Percentiles rank a stretch among this genome's conserved stretches.
Evolutionary conservation across 2,113 vertebrate species (phyloP).

Genomic region (Odontophorus gujanensis): DNA sequence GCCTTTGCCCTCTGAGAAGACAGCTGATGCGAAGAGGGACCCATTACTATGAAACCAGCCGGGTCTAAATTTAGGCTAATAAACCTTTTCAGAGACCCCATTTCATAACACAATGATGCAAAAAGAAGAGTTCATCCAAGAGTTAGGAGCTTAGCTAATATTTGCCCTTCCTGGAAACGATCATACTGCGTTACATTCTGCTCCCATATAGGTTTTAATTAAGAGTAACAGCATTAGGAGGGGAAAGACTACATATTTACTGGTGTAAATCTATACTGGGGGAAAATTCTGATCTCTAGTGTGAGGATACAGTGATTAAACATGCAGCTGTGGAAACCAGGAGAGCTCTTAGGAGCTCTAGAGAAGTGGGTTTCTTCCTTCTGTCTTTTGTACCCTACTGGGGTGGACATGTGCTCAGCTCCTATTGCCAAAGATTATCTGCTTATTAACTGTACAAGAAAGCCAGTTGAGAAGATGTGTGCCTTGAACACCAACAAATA

Average conservation of each 20-base stretch:
- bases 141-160: constrained; percentile 13
- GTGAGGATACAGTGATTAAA: not conserved
- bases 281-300: not conserved
- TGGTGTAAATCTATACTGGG: not conserved
- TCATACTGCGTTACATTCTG: not conserved
- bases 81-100: constrained; percentile 12
- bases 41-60: not conserved
- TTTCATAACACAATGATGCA: not conserved
- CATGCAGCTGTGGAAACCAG: not conserved
- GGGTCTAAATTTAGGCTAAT: not conserved
- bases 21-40: not conserved
- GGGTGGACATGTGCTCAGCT: not conserved
- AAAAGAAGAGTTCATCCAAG: constrained; percentile 43
- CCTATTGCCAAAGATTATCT: not conserved
- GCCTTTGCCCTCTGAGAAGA: constrained; percentile 33
- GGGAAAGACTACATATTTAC: not conserved
- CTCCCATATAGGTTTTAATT: not conserved
- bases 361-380: not conserved
- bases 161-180: not conserved
- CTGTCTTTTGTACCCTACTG: not conserved
- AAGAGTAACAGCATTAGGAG: not conserved
- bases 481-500: not conserved
- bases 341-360: not conserved
- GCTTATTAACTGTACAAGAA: not conserved
- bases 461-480: not conserved